These are phyloP conservation scores for Hyalella azteca DNA, from an alignment of 2,888 invertebrate species.

Conservation along the genomic window DNA sequence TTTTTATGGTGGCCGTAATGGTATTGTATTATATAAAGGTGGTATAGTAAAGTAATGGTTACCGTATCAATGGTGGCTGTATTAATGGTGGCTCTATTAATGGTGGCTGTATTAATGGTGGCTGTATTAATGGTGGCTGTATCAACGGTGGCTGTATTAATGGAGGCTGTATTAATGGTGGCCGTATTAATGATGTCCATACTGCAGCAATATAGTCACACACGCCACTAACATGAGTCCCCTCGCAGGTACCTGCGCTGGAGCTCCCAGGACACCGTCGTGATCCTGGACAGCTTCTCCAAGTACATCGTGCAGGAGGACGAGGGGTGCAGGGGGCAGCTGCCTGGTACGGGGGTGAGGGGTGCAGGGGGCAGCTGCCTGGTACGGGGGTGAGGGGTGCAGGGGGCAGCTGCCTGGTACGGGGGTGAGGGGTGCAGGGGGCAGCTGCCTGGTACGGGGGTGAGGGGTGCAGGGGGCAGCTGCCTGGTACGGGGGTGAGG, in stretches of 20 bases:
- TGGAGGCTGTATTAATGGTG: too few species aligned
- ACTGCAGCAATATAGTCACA: background rate
- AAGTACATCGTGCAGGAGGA: constrained; percentile 23
- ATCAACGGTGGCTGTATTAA: too few species aligned
- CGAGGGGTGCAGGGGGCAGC: constrained; percentile 29
- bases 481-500: background rate
- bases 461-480: background rate
- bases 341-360: constrained; percentile 13
- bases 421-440: background rate
- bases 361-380: too few species aligned
- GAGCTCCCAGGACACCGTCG: constrained; percentile 12
- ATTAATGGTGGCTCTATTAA: too few species aligned
- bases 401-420: background rate
- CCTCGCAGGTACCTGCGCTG: constrained; percentile 24
- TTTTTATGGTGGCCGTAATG: background rate
- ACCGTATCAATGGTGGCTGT: background rate
- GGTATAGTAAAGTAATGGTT: background rate
- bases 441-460: background rate
- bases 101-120: too few species aligned
- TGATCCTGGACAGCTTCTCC: constrained; percentile 23
- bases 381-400: background rate
- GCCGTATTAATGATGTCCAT: too few species aligned
- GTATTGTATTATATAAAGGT: background rate
- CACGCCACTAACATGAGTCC: background rate
- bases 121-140: too few species aligned